phyloP scores from a whole-genome alignment of 2,113 vertebrate species.

The Epinephelus moara region DNA sequence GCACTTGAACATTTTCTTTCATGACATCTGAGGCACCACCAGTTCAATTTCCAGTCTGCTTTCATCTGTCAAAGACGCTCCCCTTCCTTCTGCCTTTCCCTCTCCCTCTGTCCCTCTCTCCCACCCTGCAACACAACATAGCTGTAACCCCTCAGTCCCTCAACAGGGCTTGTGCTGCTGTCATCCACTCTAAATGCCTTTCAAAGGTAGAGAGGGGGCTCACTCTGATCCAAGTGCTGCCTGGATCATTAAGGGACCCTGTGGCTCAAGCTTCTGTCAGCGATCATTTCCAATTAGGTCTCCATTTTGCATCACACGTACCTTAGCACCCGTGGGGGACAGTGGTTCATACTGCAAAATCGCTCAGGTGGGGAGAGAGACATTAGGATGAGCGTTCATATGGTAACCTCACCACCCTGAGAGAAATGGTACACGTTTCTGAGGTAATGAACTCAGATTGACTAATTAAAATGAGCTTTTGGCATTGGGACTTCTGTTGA shows the following conservation, averaged over 20 bases:
- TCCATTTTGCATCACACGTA: constrained; percentile 67
- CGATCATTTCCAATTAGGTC: constrained; percentile 80
- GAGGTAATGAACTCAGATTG: constrained; percentile 57
- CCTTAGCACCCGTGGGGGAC: constrained; percentile 54
- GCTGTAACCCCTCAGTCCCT: constrained; percentile 55
- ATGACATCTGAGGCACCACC: constrained; percentile 3
- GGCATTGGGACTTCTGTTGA: constrained; percentile 41
- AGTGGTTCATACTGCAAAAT: constrained; percentile 51
- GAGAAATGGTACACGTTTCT: constrained; percentile 50
- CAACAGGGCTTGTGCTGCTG: constrained; percentile 52
- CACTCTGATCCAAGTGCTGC: constrained; percentile 58
- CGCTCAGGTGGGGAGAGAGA: constrained; percentile 57
- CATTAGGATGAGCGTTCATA: constrained; percentile 57
- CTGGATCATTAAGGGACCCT: constrained; percentile 74
- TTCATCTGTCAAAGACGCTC: constrained; percentile 56
- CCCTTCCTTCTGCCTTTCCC: constrained; percentile 1
- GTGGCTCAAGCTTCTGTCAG: constrained; percentile 73
- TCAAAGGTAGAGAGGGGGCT: constrained; percentile 28
- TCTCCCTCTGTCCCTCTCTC: not conserved
- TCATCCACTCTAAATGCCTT: constrained; percentile 69
- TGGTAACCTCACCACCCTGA: constrained; percentile 48
- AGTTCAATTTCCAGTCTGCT: constrained; percentile 40
- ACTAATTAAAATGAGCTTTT: constrained; percentile 65
- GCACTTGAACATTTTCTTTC: constrained; percentile 23
- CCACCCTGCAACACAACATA: constrained; percentile 41